A percentile compares a stretch with the other conserved stretches of the same genome.
phyloP scores from a whole-genome alignment of 2,113 vertebrate genomes.

The Trematomus loennbergii region DNA sequence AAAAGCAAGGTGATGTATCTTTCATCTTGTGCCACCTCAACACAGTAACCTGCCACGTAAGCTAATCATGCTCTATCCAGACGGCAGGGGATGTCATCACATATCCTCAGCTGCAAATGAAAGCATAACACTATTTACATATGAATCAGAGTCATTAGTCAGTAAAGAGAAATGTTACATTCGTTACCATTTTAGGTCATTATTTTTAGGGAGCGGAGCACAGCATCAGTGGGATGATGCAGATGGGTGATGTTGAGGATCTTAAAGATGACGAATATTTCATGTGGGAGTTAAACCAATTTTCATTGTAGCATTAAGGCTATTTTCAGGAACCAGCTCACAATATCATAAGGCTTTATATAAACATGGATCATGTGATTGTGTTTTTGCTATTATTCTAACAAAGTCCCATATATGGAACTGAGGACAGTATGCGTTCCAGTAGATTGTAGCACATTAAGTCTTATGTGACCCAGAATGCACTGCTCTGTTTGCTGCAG shows the following conservation, averaged over 20 bases:
- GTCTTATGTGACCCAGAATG: conserved; percentile 73
- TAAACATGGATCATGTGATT: conserved; percentile 7
- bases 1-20: conserved; percentile 50
- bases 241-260: conserved; percentile 38
- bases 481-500: conserved; percentile 51
- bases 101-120: conserved; percentile 54
- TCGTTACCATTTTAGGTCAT: conserved; percentile 7
- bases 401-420: background rate
- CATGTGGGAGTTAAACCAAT: conserved; percentile 53
- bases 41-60: conserved; percentile 28
- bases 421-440: conserved; percentile 24
- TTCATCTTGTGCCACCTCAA: conserved; percentile 50
- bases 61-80: conserved; percentile 54
- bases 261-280: conserved; percentile 51
- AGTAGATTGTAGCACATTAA: conserved; percentile 39
- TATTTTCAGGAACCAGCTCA: conserved; percentile 31
- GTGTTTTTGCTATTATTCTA: background rate
- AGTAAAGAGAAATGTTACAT: conserved; percentile 12
- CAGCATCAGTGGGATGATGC: conserved; percentile 34
- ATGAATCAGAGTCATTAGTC: conserved; percentile 35
- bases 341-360: background rate
- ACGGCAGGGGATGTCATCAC: conserved; percentile 52
- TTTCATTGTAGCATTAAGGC: conserved; percentile 1
- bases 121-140: conserved; percentile 40
- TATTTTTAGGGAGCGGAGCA: conserved; percentile 35